Evolutionary conservation across 2,113 vertebrate species (phyloP).

Genomic region (Candoia aspera): DNA sequence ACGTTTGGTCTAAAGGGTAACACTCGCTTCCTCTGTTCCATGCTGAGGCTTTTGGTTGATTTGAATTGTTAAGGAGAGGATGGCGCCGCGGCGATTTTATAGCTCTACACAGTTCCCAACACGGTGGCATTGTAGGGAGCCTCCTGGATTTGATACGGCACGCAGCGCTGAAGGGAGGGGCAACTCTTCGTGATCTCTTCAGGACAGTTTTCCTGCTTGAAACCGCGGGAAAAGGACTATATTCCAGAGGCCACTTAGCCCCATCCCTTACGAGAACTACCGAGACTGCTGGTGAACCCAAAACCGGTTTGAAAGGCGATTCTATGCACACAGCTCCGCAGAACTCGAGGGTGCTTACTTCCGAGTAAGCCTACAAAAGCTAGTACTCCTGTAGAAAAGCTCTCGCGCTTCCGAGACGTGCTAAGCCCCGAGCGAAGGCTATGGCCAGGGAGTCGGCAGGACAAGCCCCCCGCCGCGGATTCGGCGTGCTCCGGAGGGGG

Average conservation of each 20-base stretch:
- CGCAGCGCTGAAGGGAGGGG: too few species aligned
- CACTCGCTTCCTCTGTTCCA: slow-evolving; percentile 34
- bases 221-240: neutral
- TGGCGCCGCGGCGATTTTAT: fast-evolving
- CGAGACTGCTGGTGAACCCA: neutral
- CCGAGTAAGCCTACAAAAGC: neutral
- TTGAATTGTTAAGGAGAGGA: fast-evolving
- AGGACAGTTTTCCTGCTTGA: neutral
- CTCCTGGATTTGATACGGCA: neutral
- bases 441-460: neutral
- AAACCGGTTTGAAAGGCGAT: neutral
- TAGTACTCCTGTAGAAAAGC: neutral
- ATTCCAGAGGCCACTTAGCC: neutral
- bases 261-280: neutral
- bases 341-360: neutral
- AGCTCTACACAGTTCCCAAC: neutral
- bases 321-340: neutral
- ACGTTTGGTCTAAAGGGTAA: neutral
- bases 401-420: neutral
- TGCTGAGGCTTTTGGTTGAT: fast-evolving
- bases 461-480: neutral
- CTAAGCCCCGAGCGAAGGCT: neutral
- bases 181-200: neutral
- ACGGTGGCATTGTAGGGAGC: neutral
- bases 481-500: neutral